Percentiles rank a stretch among this genome's conserved stretches.
phyloP scores from a whole-genome alignment of 2,888 invertebrate genomes.

The Orthonevra nobilis region DNA sequence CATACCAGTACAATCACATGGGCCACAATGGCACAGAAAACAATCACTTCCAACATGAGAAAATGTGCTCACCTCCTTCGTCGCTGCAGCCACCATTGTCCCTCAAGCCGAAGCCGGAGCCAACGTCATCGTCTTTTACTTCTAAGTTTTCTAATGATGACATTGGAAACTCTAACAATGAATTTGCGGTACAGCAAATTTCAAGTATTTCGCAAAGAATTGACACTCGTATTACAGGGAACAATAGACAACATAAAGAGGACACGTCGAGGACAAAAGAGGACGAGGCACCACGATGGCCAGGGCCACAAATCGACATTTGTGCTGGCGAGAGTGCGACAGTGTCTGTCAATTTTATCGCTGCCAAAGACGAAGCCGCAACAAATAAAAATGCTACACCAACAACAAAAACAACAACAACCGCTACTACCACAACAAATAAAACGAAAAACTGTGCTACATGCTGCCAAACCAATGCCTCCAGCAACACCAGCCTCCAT shows the following conservation, averaged over 20 bases:
- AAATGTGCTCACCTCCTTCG: conserved; percentile 32
- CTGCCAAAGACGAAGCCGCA: background rate
- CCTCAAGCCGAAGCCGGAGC: too few relatives aligned
- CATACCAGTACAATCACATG: conserved; percentile 24
- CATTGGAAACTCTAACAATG: conserved; percentile 37
- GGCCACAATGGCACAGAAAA: conserved; percentile 26
- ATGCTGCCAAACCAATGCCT: conserved; percentile 63
- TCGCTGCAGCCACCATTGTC: conserved; percentile 8
- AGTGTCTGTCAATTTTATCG: conserved; percentile 41
- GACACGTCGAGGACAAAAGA: conserved; percentile 17
- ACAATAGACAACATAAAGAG: conserved; percentile 33
- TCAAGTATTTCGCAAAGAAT: conserved; percentile 26
- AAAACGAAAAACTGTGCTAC: conserved; percentile 53
- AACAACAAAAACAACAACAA: conserved; percentile 31
- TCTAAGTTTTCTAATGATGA: conserved; percentile 30
- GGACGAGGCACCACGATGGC: background rate
- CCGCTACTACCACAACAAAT: conserved; percentile 50
- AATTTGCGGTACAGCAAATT: conserved; percentile 27
- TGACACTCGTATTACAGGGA: conserved; percentile 45
- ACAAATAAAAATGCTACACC: conserved; percentile 20
- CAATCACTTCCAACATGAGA: conserved; percentile 44
- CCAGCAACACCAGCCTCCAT: conserved; percentile 21
- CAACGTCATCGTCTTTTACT: conserved; percentile 22
- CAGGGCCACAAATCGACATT: background rate
- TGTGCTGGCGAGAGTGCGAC: conserved; percentile 11